A percentile compares a stretch with the other conserved stretches of the same genome.
Conservation (phyloP, 2,888 invertebrate species). For the Physocephala rufipes region DNA sequence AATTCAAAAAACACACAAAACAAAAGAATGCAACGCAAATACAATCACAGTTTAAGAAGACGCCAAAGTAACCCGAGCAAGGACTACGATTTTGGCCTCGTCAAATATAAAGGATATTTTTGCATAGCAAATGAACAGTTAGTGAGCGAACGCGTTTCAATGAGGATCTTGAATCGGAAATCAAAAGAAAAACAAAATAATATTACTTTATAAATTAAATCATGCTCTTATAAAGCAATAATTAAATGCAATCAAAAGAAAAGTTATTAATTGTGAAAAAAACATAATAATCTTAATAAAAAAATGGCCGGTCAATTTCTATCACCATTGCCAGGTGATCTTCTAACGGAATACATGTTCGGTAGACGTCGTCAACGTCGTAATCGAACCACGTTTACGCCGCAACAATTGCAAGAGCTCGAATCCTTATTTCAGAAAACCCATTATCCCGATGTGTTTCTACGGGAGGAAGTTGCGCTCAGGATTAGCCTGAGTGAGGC, state of each 20-base stretch:
- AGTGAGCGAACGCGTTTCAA: conserved; percentile 40
- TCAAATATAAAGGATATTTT: conserved; percentile 31
- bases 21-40: too few relatives aligned
- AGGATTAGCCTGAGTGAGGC: conserved; percentile 92
- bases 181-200: not conserved
- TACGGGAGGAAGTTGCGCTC: conserved; percentile 88
- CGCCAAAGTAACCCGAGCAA: not conserved
- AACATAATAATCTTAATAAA: conserved; percentile 3
- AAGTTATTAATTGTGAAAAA: not conserved
- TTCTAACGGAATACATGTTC: conserved; percentile 93
- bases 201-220: not conserved
- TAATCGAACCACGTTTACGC: conserved; percentile 93
- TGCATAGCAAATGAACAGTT: conserved; percentile 42
- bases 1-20: too few relatives aligned
- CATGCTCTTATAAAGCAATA: not conserved
- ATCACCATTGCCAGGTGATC: conserved; percentile 84
- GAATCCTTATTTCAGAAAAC: conserved; percentile 94
- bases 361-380: conserved; percentile 87
- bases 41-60: conserved; percentile 12
- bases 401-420: conserved; percentile 90
- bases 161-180: not conserved
- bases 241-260: too few relatives aligned
- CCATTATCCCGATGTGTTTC: conserved; percentile 88
- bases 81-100: conserved; percentile 19
- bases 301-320: conserved; percentile 87